phyloP scores from a whole-genome alignment of 2,113 vertebrate genomes.

The Cnemophilus loriae region DNA sequence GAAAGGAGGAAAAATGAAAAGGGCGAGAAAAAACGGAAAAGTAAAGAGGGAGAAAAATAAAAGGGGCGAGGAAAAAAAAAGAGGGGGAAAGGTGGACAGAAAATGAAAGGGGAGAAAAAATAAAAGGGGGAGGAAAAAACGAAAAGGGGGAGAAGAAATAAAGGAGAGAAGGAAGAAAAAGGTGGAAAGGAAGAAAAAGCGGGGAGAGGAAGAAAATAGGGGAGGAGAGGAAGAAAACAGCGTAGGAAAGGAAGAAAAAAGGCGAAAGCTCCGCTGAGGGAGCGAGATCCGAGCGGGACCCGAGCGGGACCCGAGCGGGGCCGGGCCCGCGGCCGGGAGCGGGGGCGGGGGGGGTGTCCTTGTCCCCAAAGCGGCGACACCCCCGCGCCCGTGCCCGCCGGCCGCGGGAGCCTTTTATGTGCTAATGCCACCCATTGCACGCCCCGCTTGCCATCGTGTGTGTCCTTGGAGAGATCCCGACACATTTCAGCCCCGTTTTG shows the following conservation, averaged over 20 bases:
- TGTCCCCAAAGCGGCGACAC: conserved; percentile 66
- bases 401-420: conserved; percentile 87
- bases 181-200: not conserved
- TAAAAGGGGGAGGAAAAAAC: accelerated
- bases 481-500: conserved; percentile 46
- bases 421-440: conserved; percentile 89
- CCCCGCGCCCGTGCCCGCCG: conserved; percentile 76
- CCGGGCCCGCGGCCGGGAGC: not conserved
- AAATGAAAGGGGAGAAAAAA: not conserved
- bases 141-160: not conserved
- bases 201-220: not conserved
- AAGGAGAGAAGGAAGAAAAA: not conserved
- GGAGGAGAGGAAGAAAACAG: too few species aligned
- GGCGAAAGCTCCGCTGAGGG: not conserved
- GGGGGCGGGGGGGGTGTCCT: not conserved
- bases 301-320: not conserved
- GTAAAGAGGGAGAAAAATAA: not conserved
- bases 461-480: conserved; percentile 71
- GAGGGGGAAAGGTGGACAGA: not conserved
- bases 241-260: not conserved
- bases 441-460: conserved; percentile 77
- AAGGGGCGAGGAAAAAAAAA: not conserved
- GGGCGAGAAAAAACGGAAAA: not conserved
- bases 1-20: not conserved
- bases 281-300: not conserved